Conservation (phyloP, 1,140 invertebrate species). For the Drosophila ironensis region DNA sequence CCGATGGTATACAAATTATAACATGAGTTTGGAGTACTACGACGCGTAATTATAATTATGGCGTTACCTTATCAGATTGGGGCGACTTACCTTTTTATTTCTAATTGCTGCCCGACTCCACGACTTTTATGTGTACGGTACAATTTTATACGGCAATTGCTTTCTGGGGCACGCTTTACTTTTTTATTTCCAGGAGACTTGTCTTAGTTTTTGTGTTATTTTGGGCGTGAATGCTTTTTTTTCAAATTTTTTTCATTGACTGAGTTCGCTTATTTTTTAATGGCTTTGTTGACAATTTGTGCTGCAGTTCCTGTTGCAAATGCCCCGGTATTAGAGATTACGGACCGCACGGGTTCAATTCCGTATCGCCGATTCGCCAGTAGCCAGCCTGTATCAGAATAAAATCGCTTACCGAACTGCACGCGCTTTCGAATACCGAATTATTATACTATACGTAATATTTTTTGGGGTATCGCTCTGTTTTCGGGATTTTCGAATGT, state of each 20-base stretch:
- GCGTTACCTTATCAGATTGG: too few species aligned
- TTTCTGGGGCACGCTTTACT: not conserved
- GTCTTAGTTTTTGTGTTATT: not conserved
- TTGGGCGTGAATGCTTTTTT: too few species aligned
- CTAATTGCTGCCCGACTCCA: too few species aligned
- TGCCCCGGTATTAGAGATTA: slow-evolving; percentile 16
- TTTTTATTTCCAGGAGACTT: too few species aligned
- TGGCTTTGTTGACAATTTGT: slow-evolving; percentile 15
- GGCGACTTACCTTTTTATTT: too few species aligned
- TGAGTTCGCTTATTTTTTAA: slow-evolving; percentile 17
- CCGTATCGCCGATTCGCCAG: too few species aligned
- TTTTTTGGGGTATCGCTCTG: not conserved
- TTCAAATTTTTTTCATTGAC: not conserved
- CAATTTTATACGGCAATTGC: too few species aligned
- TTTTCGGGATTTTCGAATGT: not conserved
- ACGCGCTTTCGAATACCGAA: not conserved
- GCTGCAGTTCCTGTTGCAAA: slow-evolving; percentile 10
- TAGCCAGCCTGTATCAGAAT: too few species aligned
- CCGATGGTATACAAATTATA: too few species aligned
- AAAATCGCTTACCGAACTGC: not conserved
- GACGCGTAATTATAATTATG: too few species aligned
- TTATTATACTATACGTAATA: not conserved
- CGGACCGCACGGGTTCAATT: not conserved
- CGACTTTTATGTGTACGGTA: too few species aligned
- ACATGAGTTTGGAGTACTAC: too few species aligned